Conservation (phyloP, 2,113 vertebrate genomes). For the Callipepla squamata region DNA sequence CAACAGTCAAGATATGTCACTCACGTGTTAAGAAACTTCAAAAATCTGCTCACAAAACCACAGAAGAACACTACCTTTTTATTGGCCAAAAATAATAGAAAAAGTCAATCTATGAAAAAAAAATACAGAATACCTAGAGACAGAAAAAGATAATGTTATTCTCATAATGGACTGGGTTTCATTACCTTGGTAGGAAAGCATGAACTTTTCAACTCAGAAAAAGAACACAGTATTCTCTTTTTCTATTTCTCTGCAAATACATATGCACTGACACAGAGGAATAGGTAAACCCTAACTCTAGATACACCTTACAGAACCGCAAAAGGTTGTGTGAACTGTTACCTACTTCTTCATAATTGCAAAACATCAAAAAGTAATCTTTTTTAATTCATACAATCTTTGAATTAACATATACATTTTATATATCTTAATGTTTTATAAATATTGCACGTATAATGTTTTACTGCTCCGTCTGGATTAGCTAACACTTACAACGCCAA, state of each 20-base stretch:
- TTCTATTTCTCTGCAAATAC: not conserved
- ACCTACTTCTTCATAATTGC: not conserved
- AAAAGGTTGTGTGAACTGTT: not conserved
- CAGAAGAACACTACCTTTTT: not conserved
- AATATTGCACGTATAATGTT: not conserved
- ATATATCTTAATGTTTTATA: not conserved
- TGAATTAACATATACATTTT: not conserved
- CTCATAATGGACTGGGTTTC: not conserved
- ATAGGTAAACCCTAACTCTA: too few relatives aligned
- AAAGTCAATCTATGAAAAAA: not conserved
- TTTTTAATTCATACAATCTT: not conserved
- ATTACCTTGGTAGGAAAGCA: not conserved
- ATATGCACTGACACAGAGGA: not conserved
- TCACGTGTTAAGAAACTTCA: not conserved
- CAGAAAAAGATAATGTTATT: not conserved
- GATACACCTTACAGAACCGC: not conserved
- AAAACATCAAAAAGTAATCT: not conserved
- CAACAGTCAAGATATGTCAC: not conserved
- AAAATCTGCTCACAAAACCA: not conserved
- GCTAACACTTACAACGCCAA: not conserved
- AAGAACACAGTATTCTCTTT: not conserved
- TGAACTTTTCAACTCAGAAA: not conserved
- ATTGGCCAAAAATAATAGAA: not conserved
- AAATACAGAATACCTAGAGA: not conserved
- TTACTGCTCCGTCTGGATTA: not conserved